Base-by-base conservation (phyloP, 2,888 invertebrate genomes). In the Dryadula phaetusa region DNA sequence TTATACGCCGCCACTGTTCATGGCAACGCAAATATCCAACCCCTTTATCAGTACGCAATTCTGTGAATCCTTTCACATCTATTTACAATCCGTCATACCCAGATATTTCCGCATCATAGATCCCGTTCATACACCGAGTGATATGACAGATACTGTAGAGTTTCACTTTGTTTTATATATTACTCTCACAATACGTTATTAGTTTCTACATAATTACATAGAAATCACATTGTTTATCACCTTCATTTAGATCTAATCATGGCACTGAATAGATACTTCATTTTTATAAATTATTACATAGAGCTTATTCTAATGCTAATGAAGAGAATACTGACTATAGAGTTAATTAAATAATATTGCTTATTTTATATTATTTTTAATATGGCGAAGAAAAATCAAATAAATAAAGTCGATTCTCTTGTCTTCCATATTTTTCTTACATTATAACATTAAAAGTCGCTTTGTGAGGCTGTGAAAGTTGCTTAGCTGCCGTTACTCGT, bases 21-120 rank as follows among this genome's bases (percentile, higher is more conserved):
- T 67, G 64, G 67, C 54, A 64, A 67, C 42, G 49, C 60, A 70
- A 68, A 70, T 67, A 64, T 64, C 47, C 68, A 71, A 61, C 66
- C 67, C 64, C 58, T 64, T 53, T 58, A 64, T 66, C 46, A 25
- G 47, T 28, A 20, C 40, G 40, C 40, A 20, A 40, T 42, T 65
- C 40, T 60, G 58, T 40, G 32, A 16, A 49, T 60, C 58, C 18
- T 65, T 42, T 65, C 10, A 18, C 32, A 58, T 52, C 18, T 58
- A 61, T 58, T 37, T 54, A 54, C 32, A 53, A 60, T 62, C 32
- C 52, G 34, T 61, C 62, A 61, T 42, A 61, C 42, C 49, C 65
- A 68, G 32, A 70, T 68, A 64, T 56, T 56, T 65, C 34, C 28
- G 49, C 42, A 58, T 64, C 66, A 62, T 62, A 10, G 32, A 44